These are phyloP conservation scores for Chrysomallon squamiferum DNA, from an alignment of 1,140 invertebrate genomes.

Conservation along the genomic window DNA sequence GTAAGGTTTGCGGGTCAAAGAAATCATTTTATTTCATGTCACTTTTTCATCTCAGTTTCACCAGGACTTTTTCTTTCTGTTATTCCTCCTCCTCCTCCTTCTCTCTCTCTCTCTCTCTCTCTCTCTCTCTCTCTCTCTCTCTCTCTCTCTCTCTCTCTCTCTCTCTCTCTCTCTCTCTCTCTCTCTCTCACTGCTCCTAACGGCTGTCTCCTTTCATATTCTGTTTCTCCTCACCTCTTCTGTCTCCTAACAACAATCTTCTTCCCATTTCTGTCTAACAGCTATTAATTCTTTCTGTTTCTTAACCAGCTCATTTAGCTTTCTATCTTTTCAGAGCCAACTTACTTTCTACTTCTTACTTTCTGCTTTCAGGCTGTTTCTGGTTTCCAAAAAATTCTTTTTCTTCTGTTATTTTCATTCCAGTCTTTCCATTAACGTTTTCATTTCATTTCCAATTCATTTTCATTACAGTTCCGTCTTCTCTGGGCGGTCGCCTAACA, in stretches of 20 bases:
- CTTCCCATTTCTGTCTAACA: background rate
- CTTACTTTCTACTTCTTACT: slow-evolving; percentile 2
- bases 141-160: slow-evolving; percentile 6
- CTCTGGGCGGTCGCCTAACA: no score
- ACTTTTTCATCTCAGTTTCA: no score
- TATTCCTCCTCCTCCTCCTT: background rate
- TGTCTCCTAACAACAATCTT: background rate
- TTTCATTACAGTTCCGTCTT: no score
- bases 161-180: slow-evolving; percentile 6
- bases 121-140: slow-evolving; percentile 6
- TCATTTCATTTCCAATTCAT: no score
- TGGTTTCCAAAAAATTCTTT: background rate
- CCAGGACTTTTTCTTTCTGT: background rate
- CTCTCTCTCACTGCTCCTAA: background rate
- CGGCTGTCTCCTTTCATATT: background rate
- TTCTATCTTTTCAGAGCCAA: background rate
- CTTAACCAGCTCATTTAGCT: background rate
- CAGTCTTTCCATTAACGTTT: background rate
- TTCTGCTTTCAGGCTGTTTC: background rate
- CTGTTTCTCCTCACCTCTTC: background rate
- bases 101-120: slow-evolving; percentile 6
- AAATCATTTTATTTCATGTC: no score
- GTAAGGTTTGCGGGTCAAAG: no score
- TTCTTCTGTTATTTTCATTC: background rate
- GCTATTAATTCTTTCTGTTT: background rate